Conservation (phyloP, 2,797 vertebrate species). For the Luscinia megarhynchos region DNA sequence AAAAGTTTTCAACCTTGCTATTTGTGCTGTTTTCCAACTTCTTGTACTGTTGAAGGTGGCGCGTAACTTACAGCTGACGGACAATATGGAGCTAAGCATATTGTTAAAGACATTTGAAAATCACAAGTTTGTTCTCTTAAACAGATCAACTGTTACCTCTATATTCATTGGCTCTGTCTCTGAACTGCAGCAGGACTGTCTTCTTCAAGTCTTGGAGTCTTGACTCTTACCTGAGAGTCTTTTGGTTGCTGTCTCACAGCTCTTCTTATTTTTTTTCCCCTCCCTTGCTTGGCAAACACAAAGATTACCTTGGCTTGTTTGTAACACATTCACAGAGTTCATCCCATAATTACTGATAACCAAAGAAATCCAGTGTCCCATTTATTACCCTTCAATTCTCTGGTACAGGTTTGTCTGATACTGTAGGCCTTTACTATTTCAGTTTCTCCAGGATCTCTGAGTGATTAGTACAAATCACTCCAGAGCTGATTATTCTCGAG, state of each 20-base stretch:
- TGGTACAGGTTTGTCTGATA: neutral
- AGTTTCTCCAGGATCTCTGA: neutral
- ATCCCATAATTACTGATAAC: neutral
- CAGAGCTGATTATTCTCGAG: rapidly evolving
- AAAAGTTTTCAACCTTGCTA: neutral
- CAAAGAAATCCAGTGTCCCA: neutral
- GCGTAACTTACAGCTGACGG: neutral
- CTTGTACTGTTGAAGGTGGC: neutral
- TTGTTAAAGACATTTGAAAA: neutral
- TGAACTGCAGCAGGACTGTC: neutral
- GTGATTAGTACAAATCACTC: neutral
- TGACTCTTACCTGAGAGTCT: neutral
- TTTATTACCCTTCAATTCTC: neutral
- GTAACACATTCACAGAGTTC: neutral
- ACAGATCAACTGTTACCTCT: neutral
- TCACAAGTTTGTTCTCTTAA: neutral
- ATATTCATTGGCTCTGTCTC: neutral
- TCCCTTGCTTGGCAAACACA: neutral
- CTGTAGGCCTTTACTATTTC: neutral
- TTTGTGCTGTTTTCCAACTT: neutral
- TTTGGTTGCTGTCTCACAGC: neutral
- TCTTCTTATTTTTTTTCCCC: neutral
- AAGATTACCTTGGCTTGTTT: neutral
- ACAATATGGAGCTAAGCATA: neutral
- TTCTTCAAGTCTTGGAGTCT: neutral